A percentile compares a stretch with the other conserved stretches of the same genome.
These are phyloP conservation scores for Nerophis lumbriciformis DNA, from an alignment of 2,113 vertebrate genomes.

Conservation along the genomic window DNA sequence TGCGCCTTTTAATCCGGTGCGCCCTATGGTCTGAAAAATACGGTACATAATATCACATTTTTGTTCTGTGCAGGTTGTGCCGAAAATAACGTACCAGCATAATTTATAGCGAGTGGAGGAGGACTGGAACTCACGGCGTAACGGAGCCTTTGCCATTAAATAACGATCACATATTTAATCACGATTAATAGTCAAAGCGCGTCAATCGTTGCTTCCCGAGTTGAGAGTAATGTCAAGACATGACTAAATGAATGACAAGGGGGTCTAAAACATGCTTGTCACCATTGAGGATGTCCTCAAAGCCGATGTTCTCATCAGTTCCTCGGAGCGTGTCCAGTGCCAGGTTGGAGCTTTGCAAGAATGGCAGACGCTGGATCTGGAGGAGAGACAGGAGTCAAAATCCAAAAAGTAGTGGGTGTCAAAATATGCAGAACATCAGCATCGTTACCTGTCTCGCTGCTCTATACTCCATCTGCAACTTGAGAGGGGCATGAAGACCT, in stretches of 20 bases:
- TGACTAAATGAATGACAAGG: no score
- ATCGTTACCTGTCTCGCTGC: slow-evolving; percentile 81
- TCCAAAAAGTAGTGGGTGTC: neutral
- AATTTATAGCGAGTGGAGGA: no score
- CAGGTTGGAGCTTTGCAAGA: slow-evolving; percentile 89
- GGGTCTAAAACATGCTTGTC: slow-evolving; percentile 27
- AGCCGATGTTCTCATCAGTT: slow-evolving; percentile 82
- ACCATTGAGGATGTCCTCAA: slow-evolving; percentile 95
- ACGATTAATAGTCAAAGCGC: no score
- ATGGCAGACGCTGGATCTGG: slow-evolving; percentile 90
- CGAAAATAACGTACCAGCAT: no score
- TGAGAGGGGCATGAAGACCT: slow-evolving; percentile 86
- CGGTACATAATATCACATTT: no score
- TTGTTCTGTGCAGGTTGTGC: no score
- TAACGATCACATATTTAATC: no score
- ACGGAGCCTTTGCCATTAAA: no score
- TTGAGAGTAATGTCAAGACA: neutral
- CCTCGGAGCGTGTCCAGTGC: slow-evolving; percentile 87
- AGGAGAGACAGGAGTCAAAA: neutral
- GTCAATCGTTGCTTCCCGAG: no score
- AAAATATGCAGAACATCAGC: neutral
- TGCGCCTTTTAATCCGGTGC: no score
- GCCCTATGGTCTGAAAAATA: no score
- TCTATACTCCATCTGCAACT: slow-evolving; percentile 92
- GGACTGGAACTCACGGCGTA: no score